These are phyloP conservation scores for Bradypodion ventrale DNA, from an alignment of 2,797 vertebrate genomes.

Conservation along the genomic window DNA sequence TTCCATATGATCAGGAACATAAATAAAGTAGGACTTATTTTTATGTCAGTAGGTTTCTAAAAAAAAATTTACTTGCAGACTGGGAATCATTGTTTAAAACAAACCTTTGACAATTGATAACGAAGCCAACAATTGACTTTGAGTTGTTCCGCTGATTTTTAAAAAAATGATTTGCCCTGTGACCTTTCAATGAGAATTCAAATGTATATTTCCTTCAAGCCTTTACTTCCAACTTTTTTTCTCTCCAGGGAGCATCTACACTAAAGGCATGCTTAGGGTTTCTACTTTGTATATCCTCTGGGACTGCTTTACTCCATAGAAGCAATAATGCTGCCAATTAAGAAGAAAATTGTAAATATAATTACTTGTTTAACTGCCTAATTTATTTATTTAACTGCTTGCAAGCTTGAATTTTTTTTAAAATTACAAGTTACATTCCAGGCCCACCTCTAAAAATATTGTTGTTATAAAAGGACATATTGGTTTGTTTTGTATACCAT, in stretches of 20 bases:
- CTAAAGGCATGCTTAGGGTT: background rate
- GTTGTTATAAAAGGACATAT: background rate
- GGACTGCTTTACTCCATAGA: background rate
- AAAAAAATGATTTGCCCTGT: background rate
- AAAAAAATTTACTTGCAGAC: background rate
- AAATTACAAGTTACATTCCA: background rate
- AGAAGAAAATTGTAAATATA: conserved; percentile 17
- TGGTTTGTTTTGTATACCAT: no score
- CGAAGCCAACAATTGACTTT: background rate
- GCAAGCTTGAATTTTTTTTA: conserved; percentile 6
- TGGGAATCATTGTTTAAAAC: background rate
- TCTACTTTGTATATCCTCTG: background rate
- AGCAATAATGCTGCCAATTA: background rate
- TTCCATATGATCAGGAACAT: no score
- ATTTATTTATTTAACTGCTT: background rate
- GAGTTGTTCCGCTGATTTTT: background rate
- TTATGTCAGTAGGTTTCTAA: no score
- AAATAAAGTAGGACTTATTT: no score
- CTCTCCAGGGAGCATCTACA: no score
- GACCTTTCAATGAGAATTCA: no score
- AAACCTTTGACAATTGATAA: background rate
- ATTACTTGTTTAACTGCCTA: accelerated
- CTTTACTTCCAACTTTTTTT: no score
- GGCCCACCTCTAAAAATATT: no score
- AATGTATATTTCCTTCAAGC: no score